Evolutionary conservation across 2,888 invertebrate species (phyloP).

Genomic region (Brachynemurus nebulosus): DNA sequence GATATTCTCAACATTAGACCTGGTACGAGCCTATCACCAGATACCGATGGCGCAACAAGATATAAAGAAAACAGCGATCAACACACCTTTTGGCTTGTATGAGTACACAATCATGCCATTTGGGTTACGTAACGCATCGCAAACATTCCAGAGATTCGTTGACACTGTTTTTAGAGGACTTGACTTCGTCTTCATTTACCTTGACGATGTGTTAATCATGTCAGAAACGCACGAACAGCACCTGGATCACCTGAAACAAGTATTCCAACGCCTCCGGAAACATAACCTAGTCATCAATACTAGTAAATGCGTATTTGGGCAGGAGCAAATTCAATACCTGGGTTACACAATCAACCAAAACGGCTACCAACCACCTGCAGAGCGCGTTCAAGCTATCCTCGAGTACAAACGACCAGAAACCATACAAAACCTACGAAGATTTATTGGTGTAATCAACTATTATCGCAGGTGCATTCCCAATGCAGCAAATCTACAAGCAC

Average conservation of each 20-base stretch:
- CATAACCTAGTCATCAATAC: no score
- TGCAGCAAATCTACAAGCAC: conserved; percentile 24
- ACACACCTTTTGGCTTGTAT: not conserved
- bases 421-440: conserved; percentile 21
- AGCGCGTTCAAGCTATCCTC: no score
- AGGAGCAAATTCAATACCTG: no score
- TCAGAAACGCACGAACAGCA: no score
- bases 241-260: no score
- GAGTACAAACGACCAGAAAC: no score
- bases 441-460: conserved; percentile 27
- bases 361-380: no score
- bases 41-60: not conserved
- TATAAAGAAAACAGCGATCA: not conserved
- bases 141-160: not conserved
- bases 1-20: not conserved
- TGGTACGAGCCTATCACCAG: not conserved
- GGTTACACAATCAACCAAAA: no score
- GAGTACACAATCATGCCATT: not conserved
- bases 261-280: no score
- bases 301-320: no score
- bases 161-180: not conserved
- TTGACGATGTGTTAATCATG: no score
- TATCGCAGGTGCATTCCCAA: conserved; percentile 25
- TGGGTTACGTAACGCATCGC: not conserved
- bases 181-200: no score